phyloP scores from a whole-genome alignment of 2,113 vertebrate genomes.

The Turnix velox region DNA sequence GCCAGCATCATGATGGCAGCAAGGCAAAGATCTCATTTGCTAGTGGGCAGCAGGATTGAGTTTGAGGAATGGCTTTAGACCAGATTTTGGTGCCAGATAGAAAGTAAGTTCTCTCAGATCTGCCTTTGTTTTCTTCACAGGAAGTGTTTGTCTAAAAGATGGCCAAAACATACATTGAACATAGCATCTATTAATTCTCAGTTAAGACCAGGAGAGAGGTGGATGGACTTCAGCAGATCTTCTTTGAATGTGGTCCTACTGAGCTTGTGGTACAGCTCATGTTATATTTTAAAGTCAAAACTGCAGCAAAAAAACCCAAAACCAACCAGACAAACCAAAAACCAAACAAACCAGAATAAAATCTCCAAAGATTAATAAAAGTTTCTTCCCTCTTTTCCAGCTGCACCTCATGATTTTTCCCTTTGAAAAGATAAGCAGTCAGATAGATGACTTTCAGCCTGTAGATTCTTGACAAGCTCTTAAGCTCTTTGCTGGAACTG shows the following conservation, averaged over 20 bases:
- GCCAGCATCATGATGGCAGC: fast-evolving
- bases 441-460: neutral
- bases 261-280: neutral
- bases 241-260: neutral
- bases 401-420: neutral
- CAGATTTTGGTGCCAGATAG: neutral
- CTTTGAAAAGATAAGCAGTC: neutral
- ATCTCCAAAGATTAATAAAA: neutral
- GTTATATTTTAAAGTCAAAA: neutral
- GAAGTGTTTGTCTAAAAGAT: neutral
- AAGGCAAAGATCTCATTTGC: neutral
- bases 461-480: neutral
- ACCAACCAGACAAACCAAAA: too few species aligned
- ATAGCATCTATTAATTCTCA: neutral
- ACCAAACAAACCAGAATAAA: neutral
- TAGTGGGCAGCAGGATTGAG: neutral
- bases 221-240: neutral
- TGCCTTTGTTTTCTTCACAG: neutral
- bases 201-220: neutral
- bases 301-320: neutral
- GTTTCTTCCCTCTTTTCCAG: neutral
- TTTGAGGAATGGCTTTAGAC: neutral
- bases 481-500: neutral
- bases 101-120: neutral
- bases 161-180: neutral